phyloP scores from a whole-genome alignment of 2,797 vertebrate genomes.

The Neosilurus mollespiculum region DNA sequence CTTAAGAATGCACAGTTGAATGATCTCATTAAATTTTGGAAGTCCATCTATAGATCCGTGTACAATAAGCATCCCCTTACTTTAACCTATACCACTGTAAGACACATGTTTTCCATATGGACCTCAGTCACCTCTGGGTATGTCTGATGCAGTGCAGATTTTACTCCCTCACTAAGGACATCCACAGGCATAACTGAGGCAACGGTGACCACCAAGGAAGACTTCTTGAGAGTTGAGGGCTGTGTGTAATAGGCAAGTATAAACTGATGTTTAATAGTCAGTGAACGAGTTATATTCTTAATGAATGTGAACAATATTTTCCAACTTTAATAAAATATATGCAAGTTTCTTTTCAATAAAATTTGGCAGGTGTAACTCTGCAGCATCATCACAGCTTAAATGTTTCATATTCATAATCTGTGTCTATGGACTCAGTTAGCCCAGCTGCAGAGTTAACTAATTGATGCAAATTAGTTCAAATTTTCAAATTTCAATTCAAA shows the following conservation, averaged over 20 bases:
- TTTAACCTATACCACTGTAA: background rate
- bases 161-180: constrained; percentile 23
- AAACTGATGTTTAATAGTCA: constrained; percentile 37
- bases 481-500: too few species aligned
- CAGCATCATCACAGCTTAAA: too few species aligned
- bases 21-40: background rate
- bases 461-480: too few species aligned
- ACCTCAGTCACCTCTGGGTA: background rate
- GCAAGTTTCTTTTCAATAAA: too few species aligned
- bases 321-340: too few species aligned
- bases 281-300: constrained; percentile 29
- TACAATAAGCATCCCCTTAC: background rate
- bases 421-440: too few species aligned
- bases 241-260: constrained; percentile 24
- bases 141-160: background rate
- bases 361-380: too few species aligned
- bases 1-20: background rate
- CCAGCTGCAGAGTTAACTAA: too few species aligned
- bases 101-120: background rate
- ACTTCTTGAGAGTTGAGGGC: constrained; percentile 40
- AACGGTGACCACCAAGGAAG: constrained; percentile 43
- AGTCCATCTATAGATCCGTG: background rate
- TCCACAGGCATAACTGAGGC: constrained; percentile 52
- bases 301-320: too few species aligned
- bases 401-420: too few species aligned